Base-by-base conservation (phyloP, 1,140 invertebrate species). In the Drosophila baimaii region DNA sequence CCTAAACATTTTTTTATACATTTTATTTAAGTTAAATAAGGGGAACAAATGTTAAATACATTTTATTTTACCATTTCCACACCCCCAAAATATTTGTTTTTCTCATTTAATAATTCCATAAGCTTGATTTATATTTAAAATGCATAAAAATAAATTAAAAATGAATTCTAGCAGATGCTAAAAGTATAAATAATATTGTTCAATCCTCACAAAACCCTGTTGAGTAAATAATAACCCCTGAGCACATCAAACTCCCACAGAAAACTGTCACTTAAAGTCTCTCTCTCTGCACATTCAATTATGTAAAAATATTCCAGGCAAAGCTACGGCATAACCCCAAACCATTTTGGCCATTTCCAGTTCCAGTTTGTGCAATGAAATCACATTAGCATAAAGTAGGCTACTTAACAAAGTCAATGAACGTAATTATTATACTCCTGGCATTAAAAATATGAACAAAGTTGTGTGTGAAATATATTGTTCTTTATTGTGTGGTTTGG, bases 371-470 rank as follows among this genome's bases (percentile, higher is more conserved):
- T 80, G 59, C 65, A 78, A 68, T 65, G 57, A 84, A 89, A 90
- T 85, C 69, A 79, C 81, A 89, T 89, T 89, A 84, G 59, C 84
- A 84, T 89, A 79, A 89, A 83, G 85, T 89, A 79, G 74, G 77
- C 84, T 89, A 89, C 84, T 89, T 89, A 79, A 77, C 77, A 80
- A 89, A 89, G 84, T 90, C 84, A 89, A 90, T 89, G 84, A 89
- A 89, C 85, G 77, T 89, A 89, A 89, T 89, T 89, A 89, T 89
- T 84, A 78, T 81, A 75, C 84, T 84, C 84, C 84, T 84, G 85
- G 80, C 85, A 89, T 74, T 89, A 76, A 89, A 89, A 89, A 89
- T 89, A 89, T 89, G 84, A 81, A 90, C 85, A 90, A 89, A 89
- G 77, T 89, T 89, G 73, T 89, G 73, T 89, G 44, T 68, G 43